Evolutionary conservation across 2,888 invertebrate species (phyloP), one percentile per base, ranked within the genome.

Genomic region (Andricus curvator): DNA sequence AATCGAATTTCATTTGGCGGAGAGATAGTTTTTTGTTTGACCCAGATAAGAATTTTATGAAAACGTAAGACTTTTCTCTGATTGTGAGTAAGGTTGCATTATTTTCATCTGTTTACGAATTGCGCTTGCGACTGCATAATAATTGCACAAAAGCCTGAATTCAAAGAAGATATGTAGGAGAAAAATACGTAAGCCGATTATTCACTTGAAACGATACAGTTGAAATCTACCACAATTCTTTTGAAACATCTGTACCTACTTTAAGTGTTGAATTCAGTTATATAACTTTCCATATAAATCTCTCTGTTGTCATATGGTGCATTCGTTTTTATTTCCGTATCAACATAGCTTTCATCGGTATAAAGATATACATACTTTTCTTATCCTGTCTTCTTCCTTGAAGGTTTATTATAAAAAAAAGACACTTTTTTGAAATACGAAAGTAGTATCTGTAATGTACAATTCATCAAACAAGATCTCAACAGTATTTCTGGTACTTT

Each of bases 201-300:
- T n/a, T 56, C 56, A 56, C n/a, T 56, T 56, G 56, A 56, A 56
- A 56, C n/a, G 56, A 56, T 56, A 56, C 3, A 3, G 56, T n/a
- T 56, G 56, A 56, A 56, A 56, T 56, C n/a, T n/a, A n/a, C n/a
- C 9, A 56, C 56, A 56, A 56, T 56, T 56, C 56, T 56, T 56
- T 56, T 56, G 11, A n/a, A 56, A 56, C 56, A 56, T 56, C n/a
- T 56, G 11, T 56, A 56, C 11, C 56, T 56, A n/a, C 56, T 56
- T n/a, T n/a, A 3, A n/a, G 44, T 15, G 44, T 44, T 15, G 15
- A 15, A 44, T 44, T 15, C 15, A 17, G 44, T 44, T 44, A 44
- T 44, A 44, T 15, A 44, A 15, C 44, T 44, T 15, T 44, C 15
- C 44, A 15, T 9, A 37, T 37, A 37, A 37, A 44, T 4, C 13